Conservation (phyloP, 2,113 vertebrate species). For the Trematocara zebra region DNA sequence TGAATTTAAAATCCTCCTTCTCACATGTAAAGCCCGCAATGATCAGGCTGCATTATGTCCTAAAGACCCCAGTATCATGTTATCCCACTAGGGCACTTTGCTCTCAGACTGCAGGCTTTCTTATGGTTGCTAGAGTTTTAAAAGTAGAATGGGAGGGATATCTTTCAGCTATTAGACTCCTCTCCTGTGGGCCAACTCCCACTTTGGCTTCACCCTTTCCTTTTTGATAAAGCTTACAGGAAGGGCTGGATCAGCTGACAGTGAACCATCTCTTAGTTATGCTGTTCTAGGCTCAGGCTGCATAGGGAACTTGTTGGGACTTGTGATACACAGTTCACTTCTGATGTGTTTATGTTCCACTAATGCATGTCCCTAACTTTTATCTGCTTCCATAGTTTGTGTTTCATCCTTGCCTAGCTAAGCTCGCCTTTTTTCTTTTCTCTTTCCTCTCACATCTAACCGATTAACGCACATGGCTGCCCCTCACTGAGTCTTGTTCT, state of each 20-base stretch:
- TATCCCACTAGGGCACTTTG: neutral
- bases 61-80: neutral
- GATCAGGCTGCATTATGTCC: neutral
- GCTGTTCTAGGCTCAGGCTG: neutral
- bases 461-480: neutral
- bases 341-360: neutral
- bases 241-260: neutral
- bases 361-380: neutral
- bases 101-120: neutral
- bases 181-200: neutral
- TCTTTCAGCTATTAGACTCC: neutral
- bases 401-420: neutral
- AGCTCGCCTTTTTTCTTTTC: neutral
- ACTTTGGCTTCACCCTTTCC: neutral
- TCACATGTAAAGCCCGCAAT: neutral
- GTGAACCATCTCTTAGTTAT: neutral
- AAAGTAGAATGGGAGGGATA: neutral
- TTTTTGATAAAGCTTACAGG: neutral
- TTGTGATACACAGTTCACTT: neutral
- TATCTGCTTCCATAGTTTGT: neutral
- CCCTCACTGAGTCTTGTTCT: neutral
- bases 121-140: neutral
- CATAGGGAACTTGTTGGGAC: neutral
- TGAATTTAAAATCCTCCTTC: neutral
- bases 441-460: neutral